Base-by-base conservation (phyloP, 2,797 vertebrate species). In the Oophaga sylvatica region DNA sequence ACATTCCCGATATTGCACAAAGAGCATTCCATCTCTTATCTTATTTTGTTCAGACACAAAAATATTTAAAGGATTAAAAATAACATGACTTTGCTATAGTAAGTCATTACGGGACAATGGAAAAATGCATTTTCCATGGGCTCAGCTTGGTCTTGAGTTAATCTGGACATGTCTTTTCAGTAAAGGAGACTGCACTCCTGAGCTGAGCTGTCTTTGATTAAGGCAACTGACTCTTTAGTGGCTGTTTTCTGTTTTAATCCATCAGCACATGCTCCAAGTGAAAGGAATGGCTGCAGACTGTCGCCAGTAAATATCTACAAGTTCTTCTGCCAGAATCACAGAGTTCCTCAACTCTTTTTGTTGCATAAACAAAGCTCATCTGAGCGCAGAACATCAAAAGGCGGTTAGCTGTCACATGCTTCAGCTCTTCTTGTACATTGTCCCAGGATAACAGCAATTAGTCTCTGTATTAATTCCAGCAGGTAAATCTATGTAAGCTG, bases 1-100 rank as follows among this genome's bases (percentile, higher is more conserved):
- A 89, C 59, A 85, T 84, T 85, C 91, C 86, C 89, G 77, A 81
- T 73, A 87, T 87, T 89, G 86, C 35, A 88, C 78, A 88, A 89
- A 92, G 90, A 86, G 41, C 86, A 84, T 84, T 92, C 84, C 91
- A 91, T 90, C 85, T 91, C 86, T 84, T 90, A 90, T 88, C 81
- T 67, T 89, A 86, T 90, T 68, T 86, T 88, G 31, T 79, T 86
- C 79, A 83, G 78, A 84, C 5, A 92, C 86, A 15, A 90, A 91
- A 91, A 87, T 88, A 91, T 87, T 92, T 88, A 81, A 89, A 90
- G 56, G 29, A 26, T 92, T 88, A 91, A 84, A 90, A 83, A 88
- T 83, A 90, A 60, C 48, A 82, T 16, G 35, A 71, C 60, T 63
- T 16, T 90, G 88, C 90, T 73, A 84, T 91, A 91, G 78, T 85